Base-by-base conservation (phyloP, 1,140 invertebrate genomes). In the Augochlora pura region DNA sequence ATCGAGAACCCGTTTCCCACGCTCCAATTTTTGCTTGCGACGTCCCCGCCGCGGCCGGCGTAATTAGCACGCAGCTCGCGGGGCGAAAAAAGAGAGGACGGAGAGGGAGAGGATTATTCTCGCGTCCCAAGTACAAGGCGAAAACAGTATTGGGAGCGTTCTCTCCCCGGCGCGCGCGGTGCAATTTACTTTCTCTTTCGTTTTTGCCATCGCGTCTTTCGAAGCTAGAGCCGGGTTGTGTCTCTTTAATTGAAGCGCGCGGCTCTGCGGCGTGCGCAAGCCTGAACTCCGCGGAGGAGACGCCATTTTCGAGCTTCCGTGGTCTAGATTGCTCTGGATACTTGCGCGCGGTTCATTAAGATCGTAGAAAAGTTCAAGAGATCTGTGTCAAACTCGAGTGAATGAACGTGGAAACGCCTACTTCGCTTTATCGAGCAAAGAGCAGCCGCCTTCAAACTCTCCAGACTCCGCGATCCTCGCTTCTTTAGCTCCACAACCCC, bases 11-110 rank as follows among this genome's bases (percentile, higher is more conserved):
- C 18, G 59, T 81, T 84, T 87, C 84, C 57, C 85, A 82, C 83
- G 85, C 63, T 80, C 80, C 79, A 83, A 84, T 88, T 89, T 84
- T 86, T 80, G n/a, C 46, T 46, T 23, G 12, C 38, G 39, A 16
- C n/a, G 46, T 4, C 21, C 18, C 10, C n/a, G 62, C 32, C 14
- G 16, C 57, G n/a, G n/a, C n/a, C n/a, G 1, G 32, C 27, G 77
- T 25, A 57, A 84, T 83, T 80, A 80, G 39, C 62, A 49, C 75
- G 66, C 66, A 52, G 74, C 57, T 52, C n/a, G 21, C 54, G 21
- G 21, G 6, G 70, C n/a, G n/a, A n/a, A 27, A 8, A 64, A 32
- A n/a, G 18, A 42, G 8, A 52, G 25, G 5, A 18, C 18, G 3
- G 38, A 52, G n/a, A n/a, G n/a, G n/a, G n/a, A n/a, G n/a, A n/a